These are phyloP conservation scores for Phylloscopus trochiloides DNA, from an alignment of 2,113 vertebrate genomes.

Conservation along the genomic window DNA sequence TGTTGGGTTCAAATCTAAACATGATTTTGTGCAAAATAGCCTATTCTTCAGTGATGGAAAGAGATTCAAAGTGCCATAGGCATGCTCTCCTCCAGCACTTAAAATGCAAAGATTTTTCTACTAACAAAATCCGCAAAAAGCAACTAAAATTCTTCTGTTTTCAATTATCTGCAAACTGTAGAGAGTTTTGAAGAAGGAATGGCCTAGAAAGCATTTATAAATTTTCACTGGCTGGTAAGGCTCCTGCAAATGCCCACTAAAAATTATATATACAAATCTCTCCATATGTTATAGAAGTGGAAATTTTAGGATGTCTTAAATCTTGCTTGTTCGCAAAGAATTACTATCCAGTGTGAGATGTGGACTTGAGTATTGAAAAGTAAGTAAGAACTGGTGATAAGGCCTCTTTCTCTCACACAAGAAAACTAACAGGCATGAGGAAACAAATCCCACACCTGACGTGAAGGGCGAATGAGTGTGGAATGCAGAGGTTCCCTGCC, in stretches of 20 bases:
- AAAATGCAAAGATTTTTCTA: not conserved
- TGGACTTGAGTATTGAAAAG: not conserved
- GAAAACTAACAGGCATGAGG: not conserved
- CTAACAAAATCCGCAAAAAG: not conserved
- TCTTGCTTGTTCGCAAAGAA: not conserved
- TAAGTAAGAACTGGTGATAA: not conserved
- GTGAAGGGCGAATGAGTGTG: accelerated
- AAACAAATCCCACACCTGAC: not conserved
- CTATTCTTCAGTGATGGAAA: not conserved
- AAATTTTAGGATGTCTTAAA: not conserved
- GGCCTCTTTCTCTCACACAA: not conserved
- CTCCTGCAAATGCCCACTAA: not conserved
- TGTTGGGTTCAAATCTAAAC: not conserved
- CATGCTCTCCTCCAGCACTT: not conserved
- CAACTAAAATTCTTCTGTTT: not conserved
- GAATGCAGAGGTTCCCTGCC: not conserved
- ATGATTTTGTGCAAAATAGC: not conserved
- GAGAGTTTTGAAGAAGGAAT: not conserved
- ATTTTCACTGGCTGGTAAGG: not conserved
- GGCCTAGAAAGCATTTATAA: not conserved
- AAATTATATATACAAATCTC: not conserved
- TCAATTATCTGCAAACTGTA: not conserved
- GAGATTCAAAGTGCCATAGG: not conserved
- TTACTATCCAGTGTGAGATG: not conserved
- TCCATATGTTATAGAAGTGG: not conserved